Evolutionary conservation across 2,113 vertebrate species (phyloP), one percentile per base, ranked within the genome.

Genomic region (Sebastes fasciatus): DNA sequence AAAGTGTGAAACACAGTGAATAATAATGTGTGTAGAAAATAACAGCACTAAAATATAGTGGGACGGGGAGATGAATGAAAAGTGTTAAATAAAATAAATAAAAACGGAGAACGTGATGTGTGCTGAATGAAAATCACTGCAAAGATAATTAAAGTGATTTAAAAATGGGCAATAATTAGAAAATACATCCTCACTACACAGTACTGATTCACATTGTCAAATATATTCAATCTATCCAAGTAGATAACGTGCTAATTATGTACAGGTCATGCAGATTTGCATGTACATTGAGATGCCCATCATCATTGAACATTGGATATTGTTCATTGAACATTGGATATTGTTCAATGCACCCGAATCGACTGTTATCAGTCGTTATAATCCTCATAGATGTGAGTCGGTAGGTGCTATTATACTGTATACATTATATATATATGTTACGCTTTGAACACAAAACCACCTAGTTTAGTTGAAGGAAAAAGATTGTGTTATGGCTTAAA

Each of bases 1-100:
- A 74, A 77, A 75, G 51, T 81, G 55, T 80, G 61, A 82, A 79
- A 84, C 9, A 48, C 65, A 71, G 34, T 8, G 63, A 85, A 80
- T 81, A 71, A 61, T 76, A 83, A 85, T 49, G 48, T 49, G 48
- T 23, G 70, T 42, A 23, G 54, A 60, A 72, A 76, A 84, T 54
- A 83, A 65, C 0, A 2, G 21, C 40, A 19, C 6, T 4, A 57
- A 67, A 80, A 64, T 48, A 68, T 26, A 72, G 46, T 19, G 57
- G 52, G 65, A 74, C 4, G 6, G 34, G 12, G 52, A 40, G 7
- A 73, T 49, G 51, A 84, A 84, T 70, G 23, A 19, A 17, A 86
- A 60, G 55, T 69, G 13, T 49, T 67, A 40, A 11, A 72, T 10
- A 40, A 23, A 13, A 62, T 34, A 1, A 77, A 74, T 11, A 69